Evolutionary conservation across 2,113 vertebrate genomes (phyloP).

Genomic region (Pelecanus crispus): DNA sequence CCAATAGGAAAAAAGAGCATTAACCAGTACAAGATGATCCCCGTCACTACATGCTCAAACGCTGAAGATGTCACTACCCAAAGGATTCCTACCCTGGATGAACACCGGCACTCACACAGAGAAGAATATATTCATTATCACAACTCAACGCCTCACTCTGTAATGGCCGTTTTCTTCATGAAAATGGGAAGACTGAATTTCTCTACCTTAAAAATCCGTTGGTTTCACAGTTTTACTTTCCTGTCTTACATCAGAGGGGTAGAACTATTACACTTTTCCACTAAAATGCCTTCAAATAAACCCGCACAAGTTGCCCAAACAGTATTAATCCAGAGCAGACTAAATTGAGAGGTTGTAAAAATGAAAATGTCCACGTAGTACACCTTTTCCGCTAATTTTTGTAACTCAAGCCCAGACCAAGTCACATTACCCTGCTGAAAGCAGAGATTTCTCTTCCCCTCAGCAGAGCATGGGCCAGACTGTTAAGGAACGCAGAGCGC

Average conservation of each 20-base stretch:
- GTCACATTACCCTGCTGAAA: rapidly evolving
- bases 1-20: rapidly evolving
- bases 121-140: rapidly evolving
- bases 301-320: background rate
- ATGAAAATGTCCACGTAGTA: rapidly evolving
- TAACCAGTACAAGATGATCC: rapidly evolving
- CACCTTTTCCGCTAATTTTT: background rate
- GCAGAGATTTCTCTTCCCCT: background rate
- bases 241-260: background rate
- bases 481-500: background rate
- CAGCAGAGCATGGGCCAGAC: background rate
- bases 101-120: rapidly evolving
- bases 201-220: too few species aligned
- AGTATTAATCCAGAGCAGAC: background rate
- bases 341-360: background rate
- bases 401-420: background rate
- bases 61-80: background rate
- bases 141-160: background rate
- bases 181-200: background rate
- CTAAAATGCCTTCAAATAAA: background rate
- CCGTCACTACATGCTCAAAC: rapidly evolving
- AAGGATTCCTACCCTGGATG: background rate
- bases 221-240: background rate
- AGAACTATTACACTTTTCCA: background rate
- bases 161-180: background rate